Evolutionary conservation across 2,888 invertebrate species (phyloP).

Genomic region (Leuctra nigra): DNA sequence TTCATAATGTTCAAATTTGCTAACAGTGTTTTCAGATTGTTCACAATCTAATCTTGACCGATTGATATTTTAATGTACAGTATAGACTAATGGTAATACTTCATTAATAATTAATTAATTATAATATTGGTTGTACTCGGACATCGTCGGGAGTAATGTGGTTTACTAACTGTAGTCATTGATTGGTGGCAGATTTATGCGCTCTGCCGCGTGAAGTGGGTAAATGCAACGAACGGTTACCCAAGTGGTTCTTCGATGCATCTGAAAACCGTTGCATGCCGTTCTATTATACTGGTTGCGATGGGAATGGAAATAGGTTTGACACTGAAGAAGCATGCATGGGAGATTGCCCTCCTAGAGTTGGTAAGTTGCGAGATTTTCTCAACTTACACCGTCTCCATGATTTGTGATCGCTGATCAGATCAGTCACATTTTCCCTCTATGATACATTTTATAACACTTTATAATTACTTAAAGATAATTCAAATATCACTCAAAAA

Average conservation of each 20-base stretch:
- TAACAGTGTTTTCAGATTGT: no score
- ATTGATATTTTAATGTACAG: no score
- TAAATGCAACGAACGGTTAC: conserved; percentile 51
- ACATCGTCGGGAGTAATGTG: background rate
- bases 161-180: conserved; percentile 16
- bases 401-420: no score
- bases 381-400: no score
- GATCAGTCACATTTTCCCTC: no score
- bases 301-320: conserved; percentile 84
- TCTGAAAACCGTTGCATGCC: conserved; percentile 81
- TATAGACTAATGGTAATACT: background rate
- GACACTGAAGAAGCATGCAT: conserved; percentile 65
- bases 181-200: conserved; percentile 60
- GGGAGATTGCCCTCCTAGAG: conserved; percentile 66
- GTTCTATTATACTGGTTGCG: conserved; percentile 90
- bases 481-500: no score
- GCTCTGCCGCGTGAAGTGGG: conserved; percentile 59
- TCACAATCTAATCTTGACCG: no score
- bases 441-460: no score
- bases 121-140: background rate
- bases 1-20: no score
- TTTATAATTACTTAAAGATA: no score
- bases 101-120: background rate
- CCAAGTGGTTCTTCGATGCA: conserved; percentile 79
- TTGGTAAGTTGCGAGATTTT: conserved; percentile 68